Base-by-base conservation (phyloP, 2,797 vertebrate species). In the Melopsittacus undulatus region DNA sequence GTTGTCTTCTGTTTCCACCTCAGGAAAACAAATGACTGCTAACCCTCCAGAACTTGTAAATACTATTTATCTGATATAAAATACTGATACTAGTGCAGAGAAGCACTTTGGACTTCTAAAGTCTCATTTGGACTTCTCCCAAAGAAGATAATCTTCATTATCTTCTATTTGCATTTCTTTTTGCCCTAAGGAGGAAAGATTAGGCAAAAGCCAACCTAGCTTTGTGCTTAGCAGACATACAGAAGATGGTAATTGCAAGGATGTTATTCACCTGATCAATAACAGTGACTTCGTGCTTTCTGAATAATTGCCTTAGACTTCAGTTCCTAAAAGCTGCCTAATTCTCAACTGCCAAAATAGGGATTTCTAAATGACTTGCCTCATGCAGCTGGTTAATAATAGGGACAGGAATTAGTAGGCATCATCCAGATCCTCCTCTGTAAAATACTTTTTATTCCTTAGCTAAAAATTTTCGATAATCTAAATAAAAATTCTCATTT, bases 51-150 rank as follows among this genome's bases (percentile, higher is more conserved):
- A 73, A 92, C 27, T 19, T 76, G 57, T 43, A 73, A 81, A 73
- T 86, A 68, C 51, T 57, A 14, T 73, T 81, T 84, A 63, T 85
- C 68, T 92, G 52, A 62, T 80, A 86, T 8, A 23, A 85, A 73
- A 32, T 92, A 46, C 45, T 79, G 83, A 83, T 88, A 75, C 52
- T 13, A 82, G n/a, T 26, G 29, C 48, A 78, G 66, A 81, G 82
- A 64, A 83, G 91, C 48, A 87, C 94, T 94, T 89, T 92, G 91
- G 90, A 94, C 94, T 70, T 54, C 34, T 79, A 52, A 66, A 89
- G 54, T 54, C 32, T 74, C 38, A 76, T 94, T 80, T 93, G 94
- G 91, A 94, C 92, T 76, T 51, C 34, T 74, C n/a, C 73, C 74
- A 56, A 66, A 86, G 59, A 87, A 1, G 2, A 24, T 89, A 73